Conservation (phyloP, 2,797 vertebrate genomes). For the Numenius phaeopus region DNA sequence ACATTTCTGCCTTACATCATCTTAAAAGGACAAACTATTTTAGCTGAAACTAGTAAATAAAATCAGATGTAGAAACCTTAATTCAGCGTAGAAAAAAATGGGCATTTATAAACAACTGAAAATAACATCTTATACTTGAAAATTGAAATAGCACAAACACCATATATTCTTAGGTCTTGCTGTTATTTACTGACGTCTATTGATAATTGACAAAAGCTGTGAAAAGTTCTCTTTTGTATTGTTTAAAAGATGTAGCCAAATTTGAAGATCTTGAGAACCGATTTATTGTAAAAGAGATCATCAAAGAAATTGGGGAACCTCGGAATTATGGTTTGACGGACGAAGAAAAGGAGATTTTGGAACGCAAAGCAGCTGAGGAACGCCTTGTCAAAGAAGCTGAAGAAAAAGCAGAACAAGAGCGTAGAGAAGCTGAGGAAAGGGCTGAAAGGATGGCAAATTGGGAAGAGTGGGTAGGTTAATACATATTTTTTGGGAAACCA, state of each 20-base stretch:
- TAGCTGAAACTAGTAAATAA: background rate
- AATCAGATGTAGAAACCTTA: background rate
- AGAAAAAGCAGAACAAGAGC: slow-evolving; percentile 75
- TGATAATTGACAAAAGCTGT: background rate
- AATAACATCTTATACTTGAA: background rate
- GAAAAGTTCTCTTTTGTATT: background rate
- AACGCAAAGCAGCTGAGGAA: slow-evolving; percentile 78
- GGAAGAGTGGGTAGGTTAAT: slow-evolving; percentile 90
- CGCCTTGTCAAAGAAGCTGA: slow-evolving; percentile 75
- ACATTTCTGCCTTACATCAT: background rate
- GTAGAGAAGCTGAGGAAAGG: slow-evolving; percentile 80
- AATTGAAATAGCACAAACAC: background rate
- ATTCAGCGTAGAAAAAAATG: background rate
- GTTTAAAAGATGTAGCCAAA: slow-evolving; percentile 82
- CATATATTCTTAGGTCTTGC: background rate
- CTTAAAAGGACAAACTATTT: background rate
- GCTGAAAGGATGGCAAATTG: slow-evolving; percentile 80
- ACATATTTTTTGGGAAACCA: background rate
- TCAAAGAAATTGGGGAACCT: slow-evolving; percentile 82
- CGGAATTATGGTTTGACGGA: slow-evolving; percentile 86
- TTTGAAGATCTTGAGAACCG: slow-evolving; percentile 80
- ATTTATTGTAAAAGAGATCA: slow-evolving; percentile 82
- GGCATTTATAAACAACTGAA: background rate
- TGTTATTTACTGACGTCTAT: background rate
- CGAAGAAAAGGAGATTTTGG: slow-evolving; percentile 82